A percentile compares a stretch with the other conserved stretches of the same genome.
These are phyloP conservation scores for Serripes groenlandicus DNA, from an alignment of 2,888 invertebrate species.

Conservation along the genomic window DNA sequence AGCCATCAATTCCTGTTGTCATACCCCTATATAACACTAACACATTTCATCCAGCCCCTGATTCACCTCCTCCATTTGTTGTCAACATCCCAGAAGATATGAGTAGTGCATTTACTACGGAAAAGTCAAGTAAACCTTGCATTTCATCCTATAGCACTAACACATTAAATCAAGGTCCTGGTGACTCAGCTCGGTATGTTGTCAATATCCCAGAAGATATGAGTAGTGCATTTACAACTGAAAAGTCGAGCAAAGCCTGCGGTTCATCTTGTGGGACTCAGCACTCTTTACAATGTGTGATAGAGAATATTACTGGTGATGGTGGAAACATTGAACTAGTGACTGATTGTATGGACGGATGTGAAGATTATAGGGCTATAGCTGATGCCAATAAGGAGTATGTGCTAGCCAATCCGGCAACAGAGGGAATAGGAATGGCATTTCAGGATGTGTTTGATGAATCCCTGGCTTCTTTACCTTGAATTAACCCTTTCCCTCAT, in stretches of 20 bases:
- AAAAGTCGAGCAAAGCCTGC: neutral
- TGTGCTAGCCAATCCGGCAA: conserved; percentile 18
- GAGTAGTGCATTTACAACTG: neutral
- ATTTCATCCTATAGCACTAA: neutral
- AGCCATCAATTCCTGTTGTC: neutral
- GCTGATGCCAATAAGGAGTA: conserved; percentile 23
- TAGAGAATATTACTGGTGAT: conserved; percentile 2
- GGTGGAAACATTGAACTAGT: conserved; percentile 2
- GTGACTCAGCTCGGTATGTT: neutral
- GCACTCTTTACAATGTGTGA: neutral
- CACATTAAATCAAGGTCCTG: neutral
- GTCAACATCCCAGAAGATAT: neutral
- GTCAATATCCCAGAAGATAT: neutral
- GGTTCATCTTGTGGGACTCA: neutral
- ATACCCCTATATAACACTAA: neutral
- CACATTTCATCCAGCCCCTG: neutral
- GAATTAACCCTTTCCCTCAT: neutral
- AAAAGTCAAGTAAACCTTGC: neutral
- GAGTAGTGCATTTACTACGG: neutral
- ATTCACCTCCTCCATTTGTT: neutral
- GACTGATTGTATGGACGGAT: conserved; percentile 16
- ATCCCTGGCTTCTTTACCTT: neutral
- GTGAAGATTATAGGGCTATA: conserved; percentile 18
- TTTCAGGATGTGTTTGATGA: conserved; percentile 28
- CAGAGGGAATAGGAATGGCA: conserved; percentile 14